Evolutionary conservation across 2,113 vertebrate species (phyloP).

Genomic region (Equus przewalskii): DNA sequence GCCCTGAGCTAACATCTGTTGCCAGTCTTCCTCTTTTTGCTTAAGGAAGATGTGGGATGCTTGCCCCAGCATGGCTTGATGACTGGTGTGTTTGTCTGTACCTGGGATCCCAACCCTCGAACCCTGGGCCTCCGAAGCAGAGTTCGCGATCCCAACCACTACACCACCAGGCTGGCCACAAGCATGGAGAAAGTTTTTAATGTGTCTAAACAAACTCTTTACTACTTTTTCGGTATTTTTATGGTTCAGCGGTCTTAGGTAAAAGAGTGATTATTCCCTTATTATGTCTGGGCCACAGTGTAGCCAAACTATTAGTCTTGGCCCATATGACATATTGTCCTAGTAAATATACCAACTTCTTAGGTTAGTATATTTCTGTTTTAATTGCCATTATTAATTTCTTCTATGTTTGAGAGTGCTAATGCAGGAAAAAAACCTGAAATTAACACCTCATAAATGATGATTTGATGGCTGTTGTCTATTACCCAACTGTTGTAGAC

Average conservation of each 20-base stretch:
- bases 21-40: too few relatives aligned
- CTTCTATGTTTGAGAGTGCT: not conserved
- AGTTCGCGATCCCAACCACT: too few relatives aligned
- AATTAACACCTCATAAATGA: not conserved
- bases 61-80: too few relatives aligned
- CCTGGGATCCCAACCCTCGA: too few relatives aligned
- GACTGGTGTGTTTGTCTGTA: too few relatives aligned
- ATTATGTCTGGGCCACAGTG: not conserved
- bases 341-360: slow-evolving; percentile 1
- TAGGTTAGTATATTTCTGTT: not conserved
- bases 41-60: too few relatives aligned
- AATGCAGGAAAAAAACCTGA: not conserved
- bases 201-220: not conserved
- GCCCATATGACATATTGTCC: not conserved
- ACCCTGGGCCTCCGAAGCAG: too few relatives aligned
- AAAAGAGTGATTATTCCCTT: not conserved
- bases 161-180: too few relatives aligned
- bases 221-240: not conserved
- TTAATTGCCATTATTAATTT: slow-evolving; percentile 26
- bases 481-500: not conserved
- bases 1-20: too few relatives aligned
- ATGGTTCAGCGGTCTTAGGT: not conserved
- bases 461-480: not conserved
- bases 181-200: not conserved
- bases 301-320: not conserved